Evolutionary conservation across 2,113 vertebrate species (phyloP), one percentile per base, ranked within the genome.

Genomic region (Thunnus maccoyii): DNA sequence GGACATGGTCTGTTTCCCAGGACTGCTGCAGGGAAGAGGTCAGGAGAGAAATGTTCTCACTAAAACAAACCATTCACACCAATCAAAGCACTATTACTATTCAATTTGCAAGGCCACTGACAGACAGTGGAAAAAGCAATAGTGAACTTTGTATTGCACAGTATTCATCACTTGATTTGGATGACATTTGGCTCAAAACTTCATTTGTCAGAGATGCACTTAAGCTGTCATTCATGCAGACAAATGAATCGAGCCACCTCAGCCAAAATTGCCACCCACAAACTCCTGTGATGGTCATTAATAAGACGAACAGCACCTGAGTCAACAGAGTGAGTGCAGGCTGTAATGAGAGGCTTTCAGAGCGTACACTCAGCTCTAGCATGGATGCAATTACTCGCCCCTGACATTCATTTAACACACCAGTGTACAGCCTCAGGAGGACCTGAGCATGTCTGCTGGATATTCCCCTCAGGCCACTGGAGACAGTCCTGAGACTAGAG

Each of bases 241-340:
- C 72, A 65, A 80, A 92, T 91, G 57, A 85, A 84, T 76, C 18
- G 25, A 68, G 66, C 48, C 15, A 13, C 56, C 60, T 63, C 13
- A 32, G 71, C 73, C 27, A 76, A 70, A 86, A 85, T 69, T 75
- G 71, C 83, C 92, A 87, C 76, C 89, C 89, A 89, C 83, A 75
- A 83, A 78, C 83, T 80, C 30, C 80, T 88, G 83, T 22, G 58
- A 50, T 67, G 79, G 61, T 84, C 87, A 85, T 91, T 88, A 86
- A 88, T 60, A 73, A 82, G 80, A 87, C 22, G 58, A 86, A 58
- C 32, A 65, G 74, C 93, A 94, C 91, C 93, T 94, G 91, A 92
- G 86, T 94, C 91, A 93, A 95, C 92, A 94, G 52, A 83, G 25
- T 65, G 7, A 75, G 64, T 63, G 68, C 56, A 60, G 22, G 61